Percentiles rank a stretch among this genome's conserved stretches.
Conservation (phyloP, 2,797 vertebrate genomes). For the Gambusia yucatana region DNA sequence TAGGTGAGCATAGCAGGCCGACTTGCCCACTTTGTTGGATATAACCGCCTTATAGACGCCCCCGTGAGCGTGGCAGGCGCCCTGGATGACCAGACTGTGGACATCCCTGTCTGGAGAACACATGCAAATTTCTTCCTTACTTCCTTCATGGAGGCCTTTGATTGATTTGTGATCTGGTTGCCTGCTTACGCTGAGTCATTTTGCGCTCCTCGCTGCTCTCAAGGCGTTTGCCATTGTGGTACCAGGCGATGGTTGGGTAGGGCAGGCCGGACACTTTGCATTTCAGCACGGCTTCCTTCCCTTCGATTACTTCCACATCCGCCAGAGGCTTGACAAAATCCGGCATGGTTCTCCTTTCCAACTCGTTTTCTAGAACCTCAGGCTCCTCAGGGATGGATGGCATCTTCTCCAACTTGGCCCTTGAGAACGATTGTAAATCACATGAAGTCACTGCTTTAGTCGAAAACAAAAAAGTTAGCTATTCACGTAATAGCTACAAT, state of each 20-base stretch:
- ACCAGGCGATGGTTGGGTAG: conserved; percentile 94
- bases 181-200: conserved; percentile 91
- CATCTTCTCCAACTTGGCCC: conserved; percentile 96
- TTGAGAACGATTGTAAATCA: conserved; percentile 46
- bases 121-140: conserved; percentile 38
- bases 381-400: conserved; percentile 96
- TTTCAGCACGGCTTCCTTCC: conserved; percentile 88
- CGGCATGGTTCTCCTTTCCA: conserved; percentile 91
- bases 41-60: conserved; percentile 98
- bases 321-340: conserved; percentile 92
- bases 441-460: background rate
- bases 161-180: background rate
- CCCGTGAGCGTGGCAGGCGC: conserved; percentile 86
- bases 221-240: conserved; percentile 91
- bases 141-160: rapidly evolving
- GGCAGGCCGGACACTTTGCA: conserved; percentile 93
- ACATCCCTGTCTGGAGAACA: conserved; percentile 90
- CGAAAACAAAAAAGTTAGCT: background rate
- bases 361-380: conserved; percentile 86
- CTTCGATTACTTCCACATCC: conserved; percentile 90
- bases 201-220: conserved; percentile 91
- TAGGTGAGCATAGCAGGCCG: conserved; percentile 93
- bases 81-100: conserved; percentile 89
- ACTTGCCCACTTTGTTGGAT: conserved; percentile 94
- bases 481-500: background rate